Evolutionary conservation across 2,113 vertebrate species (phyloP).

Genomic region (Grammomys surdaster): DNA sequence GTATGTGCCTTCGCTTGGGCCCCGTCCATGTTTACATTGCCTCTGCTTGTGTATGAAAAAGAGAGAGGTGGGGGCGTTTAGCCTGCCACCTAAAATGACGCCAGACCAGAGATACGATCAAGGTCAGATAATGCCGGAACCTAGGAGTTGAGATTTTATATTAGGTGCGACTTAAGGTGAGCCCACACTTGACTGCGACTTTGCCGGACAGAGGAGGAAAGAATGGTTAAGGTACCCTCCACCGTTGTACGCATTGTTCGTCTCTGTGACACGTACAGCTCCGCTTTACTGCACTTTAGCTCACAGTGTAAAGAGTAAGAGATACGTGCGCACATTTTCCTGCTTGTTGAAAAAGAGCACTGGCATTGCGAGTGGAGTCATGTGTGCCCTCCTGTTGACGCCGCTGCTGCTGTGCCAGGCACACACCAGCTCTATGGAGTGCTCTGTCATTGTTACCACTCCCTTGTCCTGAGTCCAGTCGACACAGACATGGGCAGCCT

Average conservation of each 20-base stretch:
- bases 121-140: neutral
- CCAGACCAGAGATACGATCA: fast-evolving
- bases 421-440: neutral
- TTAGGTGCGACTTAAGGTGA: neutral
- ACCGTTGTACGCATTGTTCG: neutral
- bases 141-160: neutral
- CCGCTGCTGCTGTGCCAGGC: neutral
- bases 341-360: fast-evolving
- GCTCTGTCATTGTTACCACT: neutral
- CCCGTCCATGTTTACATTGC: fast-evolving
- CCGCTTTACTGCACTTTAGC: neutral
- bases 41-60: neutral
- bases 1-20: constrained; percentile 78
- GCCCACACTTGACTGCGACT: neutral
- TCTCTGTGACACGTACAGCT: too few relatives aligned
- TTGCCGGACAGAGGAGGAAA: neutral
- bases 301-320: neutral
- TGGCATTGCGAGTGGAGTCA: neutral
- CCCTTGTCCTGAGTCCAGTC: neutral
- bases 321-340: fast-evolving
- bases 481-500: neutral
- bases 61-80: neutral
- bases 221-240: neutral
- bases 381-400: neutral
- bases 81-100: neutral